Percentiles rank a stretch among this genome's conserved stretches.
Evolutionary conservation across 2,797 vertebrate species (phyloP).

Genomic region (Microtus obscurus): DNA sequence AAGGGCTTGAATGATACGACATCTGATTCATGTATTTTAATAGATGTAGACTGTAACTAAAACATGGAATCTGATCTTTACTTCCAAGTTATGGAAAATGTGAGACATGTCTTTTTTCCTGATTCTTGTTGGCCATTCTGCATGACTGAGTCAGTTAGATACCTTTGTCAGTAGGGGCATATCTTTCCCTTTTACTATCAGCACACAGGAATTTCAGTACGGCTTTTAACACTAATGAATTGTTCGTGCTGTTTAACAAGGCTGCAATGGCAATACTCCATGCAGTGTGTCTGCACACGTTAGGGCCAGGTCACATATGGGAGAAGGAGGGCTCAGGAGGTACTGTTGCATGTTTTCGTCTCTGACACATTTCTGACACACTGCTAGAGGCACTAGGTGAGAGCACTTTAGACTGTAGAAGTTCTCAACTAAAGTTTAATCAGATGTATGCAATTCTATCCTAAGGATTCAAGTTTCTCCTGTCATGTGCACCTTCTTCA

Average conservation of each 20-base stretch:
- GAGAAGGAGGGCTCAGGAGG: not conserved
- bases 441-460: not conserved
- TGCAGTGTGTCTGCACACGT: not conserved
- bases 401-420: not conserved
- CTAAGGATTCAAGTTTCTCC: not conserved
- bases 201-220: not conserved
- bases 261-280: not conserved
- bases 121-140: not conserved
- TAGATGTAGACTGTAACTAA: constrained; percentile 32
- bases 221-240: not conserved
- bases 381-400: not conserved
- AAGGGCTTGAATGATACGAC: not conserved
- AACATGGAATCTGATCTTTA: not conserved
- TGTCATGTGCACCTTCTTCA: not conserved
- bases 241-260: not conserved
- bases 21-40: not conserved
- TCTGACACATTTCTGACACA: too few species aligned
- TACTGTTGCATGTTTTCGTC: accelerated
- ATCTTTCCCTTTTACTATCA: not conserved
- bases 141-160: constrained; percentile 14
- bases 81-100: not conserved
- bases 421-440: not conserved
- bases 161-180: too few species aligned
- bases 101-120: constrained; percentile 56
- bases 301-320: not conserved